phyloP scores from a whole-genome alignment of 1,140 invertebrate species.

The Panagrolaimus sp. region DNA sequence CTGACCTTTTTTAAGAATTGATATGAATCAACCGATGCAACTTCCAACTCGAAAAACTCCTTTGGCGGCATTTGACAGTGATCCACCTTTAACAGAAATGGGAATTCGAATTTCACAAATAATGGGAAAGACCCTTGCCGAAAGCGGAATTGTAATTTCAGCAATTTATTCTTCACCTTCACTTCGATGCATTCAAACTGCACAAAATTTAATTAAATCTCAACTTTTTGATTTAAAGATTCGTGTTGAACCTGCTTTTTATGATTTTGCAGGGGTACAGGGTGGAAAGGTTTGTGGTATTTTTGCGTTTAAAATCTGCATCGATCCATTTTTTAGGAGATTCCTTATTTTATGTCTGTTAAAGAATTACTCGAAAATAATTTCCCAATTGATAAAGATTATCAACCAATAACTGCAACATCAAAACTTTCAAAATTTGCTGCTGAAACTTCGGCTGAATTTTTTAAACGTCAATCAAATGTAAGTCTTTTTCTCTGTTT shows the following conservation, averaged over 20 bases:
- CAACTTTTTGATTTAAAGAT: conserved; percentile 6
- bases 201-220: background rate
- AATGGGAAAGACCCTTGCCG: background rate
- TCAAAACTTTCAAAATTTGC: background rate
- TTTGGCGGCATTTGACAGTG: background rate
- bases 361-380: conserved; percentile 1
- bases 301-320: background rate
- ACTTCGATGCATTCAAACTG: conserved; percentile 2
- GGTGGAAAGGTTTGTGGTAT: background rate
- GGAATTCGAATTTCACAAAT: background rate
- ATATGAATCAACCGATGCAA: background rate
- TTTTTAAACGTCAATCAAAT: conserved; percentile 13
- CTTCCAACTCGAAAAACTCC: background rate
- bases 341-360: background rate
- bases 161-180: background rate
- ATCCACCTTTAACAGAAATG: conserved; percentile 15
- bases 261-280: background rate
- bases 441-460: background rate
- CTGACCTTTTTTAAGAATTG: background rate
- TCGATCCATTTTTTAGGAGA: background rate
- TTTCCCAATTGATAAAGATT: background rate
- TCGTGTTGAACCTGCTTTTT: conserved; percentile 3
- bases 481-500: background rate
- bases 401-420: background rate
- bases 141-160: background rate